phyloP scores from a whole-genome alignment of 1,140 invertebrate species.

The Trichonephila inaurata region DNA sequence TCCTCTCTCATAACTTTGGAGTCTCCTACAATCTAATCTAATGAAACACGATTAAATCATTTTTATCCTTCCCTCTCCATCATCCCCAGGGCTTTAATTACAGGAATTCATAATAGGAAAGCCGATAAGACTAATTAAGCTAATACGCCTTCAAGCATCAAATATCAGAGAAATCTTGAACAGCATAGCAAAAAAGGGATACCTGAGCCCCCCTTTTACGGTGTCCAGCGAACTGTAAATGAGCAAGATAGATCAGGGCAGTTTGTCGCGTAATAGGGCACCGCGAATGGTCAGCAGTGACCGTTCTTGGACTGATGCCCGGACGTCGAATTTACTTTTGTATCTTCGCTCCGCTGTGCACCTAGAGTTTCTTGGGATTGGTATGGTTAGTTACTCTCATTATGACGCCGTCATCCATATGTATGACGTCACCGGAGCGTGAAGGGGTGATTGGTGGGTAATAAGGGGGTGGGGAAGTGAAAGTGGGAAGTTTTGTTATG shows the following conservation, averaged over 20 bases:
- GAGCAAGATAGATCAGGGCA: constrained; percentile 49
- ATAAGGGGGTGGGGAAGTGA: neutral
- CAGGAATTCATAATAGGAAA: neutral
- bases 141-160: constrained; percentile 5
- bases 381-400: constrained; percentile 37
- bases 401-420: neutral
- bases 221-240: constrained; percentile 46
- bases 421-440: constrained; percentile 4
- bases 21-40: neutral
- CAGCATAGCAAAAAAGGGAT: neutral
- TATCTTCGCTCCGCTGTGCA: constrained; percentile 10
- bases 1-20: too few relatives aligned
- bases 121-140: neutral
- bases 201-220: constrained; percentile 46
- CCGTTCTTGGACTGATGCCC: constrained; percentile 46
- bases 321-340: constrained; percentile 29
- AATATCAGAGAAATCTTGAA: neutral
- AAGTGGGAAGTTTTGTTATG: too few relatives aligned
- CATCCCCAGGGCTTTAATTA: neutral
- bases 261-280: constrained; percentile 27
- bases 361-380: constrained; percentile 33
- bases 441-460: constrained; percentile 4
- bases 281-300: constrained; percentile 11
- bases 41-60: neutral
- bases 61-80: neutral